A percentile compares a stretch with the other conserved stretches of the same genome.
Conservation (phyloP, 2,797 vertebrate genomes). For the Urocyon cinereoargenteus region DNA sequence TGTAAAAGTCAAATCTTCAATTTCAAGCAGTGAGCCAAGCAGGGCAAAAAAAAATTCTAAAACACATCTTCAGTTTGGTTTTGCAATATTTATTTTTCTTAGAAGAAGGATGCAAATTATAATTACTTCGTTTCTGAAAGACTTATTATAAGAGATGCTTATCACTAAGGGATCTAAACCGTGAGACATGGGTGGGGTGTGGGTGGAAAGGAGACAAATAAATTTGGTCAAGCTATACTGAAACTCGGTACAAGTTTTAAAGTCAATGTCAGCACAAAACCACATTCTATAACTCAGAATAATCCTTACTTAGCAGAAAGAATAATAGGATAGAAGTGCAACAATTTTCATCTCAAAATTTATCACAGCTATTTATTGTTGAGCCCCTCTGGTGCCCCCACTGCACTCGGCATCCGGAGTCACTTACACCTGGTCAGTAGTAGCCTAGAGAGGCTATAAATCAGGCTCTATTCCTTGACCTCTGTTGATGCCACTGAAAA, state of each 20-base stretch:
- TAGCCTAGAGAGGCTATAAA: neutral
- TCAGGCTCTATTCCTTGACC: neutral
- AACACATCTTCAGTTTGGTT: neutral
- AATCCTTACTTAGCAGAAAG: constrained; percentile 76
- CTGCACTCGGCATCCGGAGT: neutral
- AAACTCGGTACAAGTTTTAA: constrained; percentile 57
- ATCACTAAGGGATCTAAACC: neutral
- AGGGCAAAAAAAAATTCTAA: neutral
- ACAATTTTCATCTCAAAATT: constrained; percentile 66
- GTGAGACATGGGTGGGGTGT: neutral
- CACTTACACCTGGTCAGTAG: constrained; percentile 33
- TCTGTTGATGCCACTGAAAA: neutral
- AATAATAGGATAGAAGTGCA: constrained; percentile 45
- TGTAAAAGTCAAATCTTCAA: neutral
- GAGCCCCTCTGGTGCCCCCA: neutral
- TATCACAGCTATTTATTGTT: constrained; percentile 44
- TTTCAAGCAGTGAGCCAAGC: neutral
- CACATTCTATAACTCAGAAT: constrained; percentile 67
- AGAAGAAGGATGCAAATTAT: neutral
- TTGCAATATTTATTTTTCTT: neutral
- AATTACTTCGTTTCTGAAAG: neutral
- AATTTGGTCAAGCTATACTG: neutral
- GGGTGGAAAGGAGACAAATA: neutral
- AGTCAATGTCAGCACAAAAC: constrained; percentile 63
- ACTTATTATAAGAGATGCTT: neutral